Percentiles rank a stretch among this genome's conserved stretches.
Conservation (phyloP, 2,888 invertebrate species). For the Loripinus fragilis region DNA sequence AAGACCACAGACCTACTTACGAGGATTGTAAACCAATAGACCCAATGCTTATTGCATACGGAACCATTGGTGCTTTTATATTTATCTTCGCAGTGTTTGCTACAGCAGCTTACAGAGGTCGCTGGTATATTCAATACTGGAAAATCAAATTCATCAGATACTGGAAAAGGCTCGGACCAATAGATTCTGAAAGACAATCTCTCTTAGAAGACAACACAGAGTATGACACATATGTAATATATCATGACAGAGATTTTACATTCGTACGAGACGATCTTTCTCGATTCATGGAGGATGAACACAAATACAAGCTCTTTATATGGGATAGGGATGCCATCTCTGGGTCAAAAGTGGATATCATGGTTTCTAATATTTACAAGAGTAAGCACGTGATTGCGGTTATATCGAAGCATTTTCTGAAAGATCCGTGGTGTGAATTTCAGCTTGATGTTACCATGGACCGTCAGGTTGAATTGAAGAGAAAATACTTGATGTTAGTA, state of each 20-base stretch:
- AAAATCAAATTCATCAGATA: conserved; percentile 24
- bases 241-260: conserved; percentile 16
- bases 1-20: not conserved
- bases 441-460: conserved; percentile 38
- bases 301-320: conserved; percentile 32
- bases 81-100: not conserved
- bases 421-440: conserved; percentile 37
- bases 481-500: conserved; percentile 23
- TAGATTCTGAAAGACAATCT: conserved; percentile 23
- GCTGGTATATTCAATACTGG: conserved; percentile 20
- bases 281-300: conserved; percentile 26
- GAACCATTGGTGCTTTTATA: conserved; percentile 19
- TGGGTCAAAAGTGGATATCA: conserved; percentile 26
- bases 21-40: not conserved
- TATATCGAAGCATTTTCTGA: conserved; percentile 36
- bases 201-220: conserved; percentile 4
- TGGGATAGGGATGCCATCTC: conserved; percentile 32
- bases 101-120: not conserved
- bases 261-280: conserved; percentile 28
- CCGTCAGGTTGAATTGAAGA: conserved; percentile 12
- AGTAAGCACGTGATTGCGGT: conserved; percentile 31
- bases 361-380: conserved; percentile 34
- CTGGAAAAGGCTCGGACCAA: not conserved
- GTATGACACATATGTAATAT: conserved; percentile 40
- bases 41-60: conserved; percentile 3